phyloP scores from a whole-genome alignment of 1,140 invertebrate genomes.

The Stenopsyche tienmushanensis region DNA sequence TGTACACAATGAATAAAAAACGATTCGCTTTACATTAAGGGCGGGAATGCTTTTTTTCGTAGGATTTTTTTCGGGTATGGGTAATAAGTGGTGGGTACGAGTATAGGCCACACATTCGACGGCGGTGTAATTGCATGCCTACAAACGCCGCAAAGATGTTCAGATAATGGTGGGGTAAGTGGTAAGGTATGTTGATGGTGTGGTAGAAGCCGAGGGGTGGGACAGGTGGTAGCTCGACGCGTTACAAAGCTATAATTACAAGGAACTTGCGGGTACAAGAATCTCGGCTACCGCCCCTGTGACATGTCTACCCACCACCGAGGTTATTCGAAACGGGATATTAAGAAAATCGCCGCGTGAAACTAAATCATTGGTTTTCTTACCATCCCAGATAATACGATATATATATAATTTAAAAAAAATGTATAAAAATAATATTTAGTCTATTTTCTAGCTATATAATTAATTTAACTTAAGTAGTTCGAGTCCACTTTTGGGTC shows the following conservation, averaged over 20 bases:
- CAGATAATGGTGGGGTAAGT: slow-evolving; percentile 7
- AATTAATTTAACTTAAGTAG: too few relatives aligned
- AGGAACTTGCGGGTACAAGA: slow-evolving; percentile 14
- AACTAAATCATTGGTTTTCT: too few relatives aligned
- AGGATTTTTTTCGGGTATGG: too few relatives aligned
- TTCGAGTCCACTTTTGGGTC: too few relatives aligned
- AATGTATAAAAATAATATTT: too few relatives aligned
- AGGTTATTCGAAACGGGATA: too few relatives aligned
- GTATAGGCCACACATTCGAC: too few relatives aligned
- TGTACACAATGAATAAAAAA: too few relatives aligned
- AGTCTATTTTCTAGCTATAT: too few relatives aligned
- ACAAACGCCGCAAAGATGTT: slow-evolving; percentile 16
- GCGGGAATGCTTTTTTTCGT: neutral
- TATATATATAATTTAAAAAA: too few relatives aligned
- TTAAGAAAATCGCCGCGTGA: too few relatives aligned
- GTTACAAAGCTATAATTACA: slow-evolving; percentile 17
- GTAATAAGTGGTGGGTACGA: neutral
- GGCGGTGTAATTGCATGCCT: slow-evolving; percentile 18
- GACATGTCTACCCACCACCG: neutral
- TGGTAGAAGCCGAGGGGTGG: neutral
- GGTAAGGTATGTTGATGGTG: neutral
- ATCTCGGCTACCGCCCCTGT: slow-evolving; percentile 2
- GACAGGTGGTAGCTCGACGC: neutral
- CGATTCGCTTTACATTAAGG: neutral
- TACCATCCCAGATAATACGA: too few relatives aligned